Base-by-base conservation (phyloP, 2,888 invertebrate species). In the Platypus cylindrus region DNA sequence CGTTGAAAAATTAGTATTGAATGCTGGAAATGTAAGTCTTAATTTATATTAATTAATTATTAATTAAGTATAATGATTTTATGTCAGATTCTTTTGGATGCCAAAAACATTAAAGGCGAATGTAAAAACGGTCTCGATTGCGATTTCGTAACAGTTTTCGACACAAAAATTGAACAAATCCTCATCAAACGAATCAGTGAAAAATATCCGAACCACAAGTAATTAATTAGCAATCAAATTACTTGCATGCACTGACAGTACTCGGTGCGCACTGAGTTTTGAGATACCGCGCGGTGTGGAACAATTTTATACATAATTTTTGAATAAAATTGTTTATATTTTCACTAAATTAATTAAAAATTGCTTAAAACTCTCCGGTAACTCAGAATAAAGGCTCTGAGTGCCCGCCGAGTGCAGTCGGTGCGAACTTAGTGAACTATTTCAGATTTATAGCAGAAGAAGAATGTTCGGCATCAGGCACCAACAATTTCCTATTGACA, bases 101-200 rank as follows among this genome's bases (percentile, higher is more conserved):
- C 32, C 7, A 39, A 60, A 44, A 51, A 64, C 27, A 67, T 70
- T 45, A 55, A 57, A 17, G 59, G 76, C 3, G 60, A 68, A 40
- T 60, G 64, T 3, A 84, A 84, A 60, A 61, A 63, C 2, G 64
- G 63, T 33, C 68, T 30, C 16, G 39, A 39, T 8, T 39, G 71
- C 30, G 84, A 87, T 62, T 62, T 86, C 17, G 86, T 87, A 4
- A 89, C 86, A 2, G 73, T 78, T 50, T 81, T 78, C 42, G 86
- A 87, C 55, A 67, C 68, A 48, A 69, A 70, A 51, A 77, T 86
- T 17, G 87, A 89, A 58, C 68, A 77, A 34, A 58, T 76, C 39
- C 60, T 89, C 2, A 75, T 79, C 37, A 55, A 60, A 3, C 61
- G 64, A 44, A 60, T 81, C 34, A 62, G 63, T 29, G 54, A 58